Evolutionary conservation across 2,797 vertebrate genomes (phyloP).

Genomic region (Pseudochirops cupreus): DNA sequence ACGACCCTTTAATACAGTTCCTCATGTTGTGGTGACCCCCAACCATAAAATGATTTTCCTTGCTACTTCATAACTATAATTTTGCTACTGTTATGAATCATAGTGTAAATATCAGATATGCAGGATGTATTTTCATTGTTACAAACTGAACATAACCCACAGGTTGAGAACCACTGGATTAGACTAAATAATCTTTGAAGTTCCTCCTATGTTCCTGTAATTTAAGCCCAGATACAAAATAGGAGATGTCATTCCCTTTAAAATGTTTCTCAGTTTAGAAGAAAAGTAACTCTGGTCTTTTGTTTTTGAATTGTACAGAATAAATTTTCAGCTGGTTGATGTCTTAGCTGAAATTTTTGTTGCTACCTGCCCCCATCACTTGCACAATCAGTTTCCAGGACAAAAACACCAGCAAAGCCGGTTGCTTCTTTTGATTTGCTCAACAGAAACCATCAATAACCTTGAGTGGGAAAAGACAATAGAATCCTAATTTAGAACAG

Average conservation of each 20-base stretch:
- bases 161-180: neutral
- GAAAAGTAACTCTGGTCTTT: neutral
- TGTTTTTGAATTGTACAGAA: neutral
- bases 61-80: too few relatives aligned
- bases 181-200: neutral
- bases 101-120: too few relatives aligned
- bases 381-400: constrained; percentile 4
- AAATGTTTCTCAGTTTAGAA: constrained; percentile 30
- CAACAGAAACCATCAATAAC: constrained; percentile 38
- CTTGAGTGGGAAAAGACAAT: constrained; percentile 34
- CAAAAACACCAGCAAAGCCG: neutral
- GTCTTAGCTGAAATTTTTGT: constrained; percentile 9
- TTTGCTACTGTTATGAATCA: too few relatives aligned
- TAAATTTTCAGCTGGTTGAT: neutral
- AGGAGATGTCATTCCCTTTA: neutral
- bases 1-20: too few relatives aligned
- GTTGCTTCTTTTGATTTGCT: constrained; percentile 42
- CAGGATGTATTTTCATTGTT: too few relatives aligned
- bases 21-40: too few relatives aligned
- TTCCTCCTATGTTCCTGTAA: neutral
- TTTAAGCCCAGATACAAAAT: constrained; percentile 16
- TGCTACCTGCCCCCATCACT: neutral
- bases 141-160: too few relatives aligned
- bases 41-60: too few relatives aligned
- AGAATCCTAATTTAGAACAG: neutral